A percentile compares a stretch with the other conserved stretches of the same genome.
Evolutionary conservation across 1,140 invertebrate genomes (phyloP).

Genomic region (Penaeus japonicus): DNA sequence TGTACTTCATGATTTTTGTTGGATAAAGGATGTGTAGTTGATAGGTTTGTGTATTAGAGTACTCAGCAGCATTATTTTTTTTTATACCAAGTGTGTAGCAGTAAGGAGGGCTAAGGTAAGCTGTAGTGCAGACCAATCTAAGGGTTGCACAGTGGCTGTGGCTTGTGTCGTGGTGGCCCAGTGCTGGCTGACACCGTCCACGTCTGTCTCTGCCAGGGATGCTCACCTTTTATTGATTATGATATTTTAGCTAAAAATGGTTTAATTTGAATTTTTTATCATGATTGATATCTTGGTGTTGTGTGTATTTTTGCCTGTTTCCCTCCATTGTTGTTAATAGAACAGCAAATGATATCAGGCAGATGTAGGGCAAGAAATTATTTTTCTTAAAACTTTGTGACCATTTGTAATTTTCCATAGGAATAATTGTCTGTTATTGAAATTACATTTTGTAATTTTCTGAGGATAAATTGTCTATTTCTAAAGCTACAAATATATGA

Average conservation of each 20-base stretch:
- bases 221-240: neutral
- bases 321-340: slow-evolving; percentile 16
- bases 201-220: neutral
- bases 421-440: neutral
- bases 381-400: slow-evolving; percentile 11
- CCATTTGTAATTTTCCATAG: neutral
- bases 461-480: no score
- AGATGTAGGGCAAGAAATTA: neutral
- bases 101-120: slow-evolving; percentile 37
- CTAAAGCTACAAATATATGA: no score
- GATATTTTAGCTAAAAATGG: neutral
- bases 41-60: slow-evolving; percentile 49
- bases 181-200: slow-evolving; percentile 22
- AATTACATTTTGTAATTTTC: no score
- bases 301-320: slow-evolving; percentile 7
- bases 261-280: slow-evolving; percentile 11
- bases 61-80: slow-evolving; percentile 41
- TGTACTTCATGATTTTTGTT: slow-evolving; percentile 37
- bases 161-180: slow-evolving; percentile 29
- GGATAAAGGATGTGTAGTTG: slow-evolving; percentile 47
- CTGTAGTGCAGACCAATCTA: slow-evolving; percentile 40
- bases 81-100: slow-evolving; percentile 36
- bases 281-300: slow-evolving; percentile 2
- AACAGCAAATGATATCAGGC: neutral
- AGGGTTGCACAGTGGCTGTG: slow-evolving; percentile 33